Evolutionary conservation across 1,140 invertebrate species (phyloP), one percentile per base, ranked within the genome.

Genomic region (Ladona fulva): DNA sequence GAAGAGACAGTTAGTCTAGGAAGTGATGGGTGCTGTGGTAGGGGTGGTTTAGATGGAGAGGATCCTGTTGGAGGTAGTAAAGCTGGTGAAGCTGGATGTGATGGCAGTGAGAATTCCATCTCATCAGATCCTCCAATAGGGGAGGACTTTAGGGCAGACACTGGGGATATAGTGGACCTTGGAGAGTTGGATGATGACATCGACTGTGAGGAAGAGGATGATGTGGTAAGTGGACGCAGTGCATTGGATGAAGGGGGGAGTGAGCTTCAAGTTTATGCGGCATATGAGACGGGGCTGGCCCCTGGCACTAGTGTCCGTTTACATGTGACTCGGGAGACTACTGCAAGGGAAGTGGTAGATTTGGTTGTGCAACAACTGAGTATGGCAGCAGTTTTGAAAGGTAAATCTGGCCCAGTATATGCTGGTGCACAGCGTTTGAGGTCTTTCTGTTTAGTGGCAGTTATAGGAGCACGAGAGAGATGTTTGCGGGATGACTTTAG

Each of bases 401-500:
- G 66, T 76, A 92, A 93, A 84, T 89, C 92, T 24, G 94, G 94
- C 0, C 95, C 95, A 0, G 92, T 95, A 24, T 97, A 97, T 82
- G 88, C 90, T 0, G 84, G 85, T 22, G 89, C 91, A 0, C 92
- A 94, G 74, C 91, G 92, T 83, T 85, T 94, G 77, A 89, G 90
- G 24, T 94, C 96, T 81, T 98, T 97, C 83, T 98, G 96, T 84
- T 87, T 99, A 22, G 96, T 98, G 0, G 95, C 95, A 0, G 95
- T 97, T 19, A 96, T 98, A 74, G 96, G 96, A 0, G 94, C 95
- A 0, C 85, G 96, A 12, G 96, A 98, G 83, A 87, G 95, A 74
- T 97, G 96, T 83, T 87, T 99, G 0, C 87, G 95, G 14, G 96
- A 98, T 81, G 96, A 98, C 83, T 98, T 97, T 83, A 93, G 94